Evolutionary conservation across 2,888 invertebrate species (phyloP).

Genomic region (Agrypnus murinus): DNA sequence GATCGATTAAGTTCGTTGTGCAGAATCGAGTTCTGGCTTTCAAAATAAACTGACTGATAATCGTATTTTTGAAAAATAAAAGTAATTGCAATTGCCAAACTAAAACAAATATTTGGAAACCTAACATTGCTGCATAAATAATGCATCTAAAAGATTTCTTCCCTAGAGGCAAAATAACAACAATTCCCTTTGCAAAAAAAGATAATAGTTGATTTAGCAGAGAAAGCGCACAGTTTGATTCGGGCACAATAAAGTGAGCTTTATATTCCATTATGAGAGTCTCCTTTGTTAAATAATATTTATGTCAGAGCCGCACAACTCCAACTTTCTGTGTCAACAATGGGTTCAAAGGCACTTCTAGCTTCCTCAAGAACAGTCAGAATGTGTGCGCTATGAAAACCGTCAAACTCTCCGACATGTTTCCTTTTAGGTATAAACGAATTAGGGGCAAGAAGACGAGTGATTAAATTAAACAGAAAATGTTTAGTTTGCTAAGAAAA

Average conservation of each 20-base stretch:
- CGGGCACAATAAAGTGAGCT: slow-evolving; percentile 57
- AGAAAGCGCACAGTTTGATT: slow-evolving; percentile 49
- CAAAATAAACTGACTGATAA: too few species aligned
- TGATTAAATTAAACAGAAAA: slow-evolving; percentile 46
- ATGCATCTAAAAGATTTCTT: background rate
- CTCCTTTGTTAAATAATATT: slow-evolving; percentile 68
- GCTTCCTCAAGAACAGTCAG: slow-evolving; percentile 59
- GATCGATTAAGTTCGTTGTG: too few species aligned
- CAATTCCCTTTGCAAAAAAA: slow-evolving; percentile 28
- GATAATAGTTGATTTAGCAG: slow-evolving; percentile 54
- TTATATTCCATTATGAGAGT: slow-evolving; percentile 65
- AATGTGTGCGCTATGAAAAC: slow-evolving; percentile 57
- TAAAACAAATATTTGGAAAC: too few species aligned
- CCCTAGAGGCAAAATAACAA: background rate
- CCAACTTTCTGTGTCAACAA: slow-evolving; percentile 68
- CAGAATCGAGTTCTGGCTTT: too few species aligned
- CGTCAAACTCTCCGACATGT: slow-evolving; percentile 57
- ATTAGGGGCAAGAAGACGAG: slow-evolving; percentile 43
- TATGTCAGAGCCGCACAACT: slow-evolving; percentile 67
- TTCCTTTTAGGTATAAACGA: slow-evolving; percentile 57
- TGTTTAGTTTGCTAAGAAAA: slow-evolving; percentile 41
- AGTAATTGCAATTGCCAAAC: too few species aligned
- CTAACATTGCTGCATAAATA: too few species aligned
- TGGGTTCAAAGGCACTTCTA: slow-evolving; percentile 63
- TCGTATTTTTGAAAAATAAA: too few species aligned